Base-by-base conservation (phyloP, 2,797 vertebrate genomes). In the Gila robusta region DNA sequence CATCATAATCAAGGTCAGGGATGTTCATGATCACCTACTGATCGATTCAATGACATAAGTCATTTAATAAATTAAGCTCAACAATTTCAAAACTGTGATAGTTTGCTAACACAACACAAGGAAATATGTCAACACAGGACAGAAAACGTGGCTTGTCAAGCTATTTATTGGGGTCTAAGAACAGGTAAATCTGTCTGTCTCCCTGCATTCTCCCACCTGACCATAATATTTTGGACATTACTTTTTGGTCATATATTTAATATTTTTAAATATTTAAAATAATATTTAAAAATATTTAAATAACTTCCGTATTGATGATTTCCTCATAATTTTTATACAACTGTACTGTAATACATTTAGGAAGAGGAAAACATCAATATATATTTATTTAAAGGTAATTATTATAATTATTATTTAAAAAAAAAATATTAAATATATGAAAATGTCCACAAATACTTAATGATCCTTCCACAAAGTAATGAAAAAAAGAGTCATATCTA, bases 1-100 rank as follows among this genome's bases (percentile, higher is more conserved):
- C 71, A 70, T 76, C 37, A 73, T 64, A 86, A 69, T 47, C 80
- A 67, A 85, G 47, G 79, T 80, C 79, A 83, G 6, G 16, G 49
- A 44, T 66, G 71, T 23, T 54, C 17, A 77, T 14, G 12, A 78
- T 37, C 37, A 54, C 6, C 32, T 39, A 35, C 32, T 59, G 21
- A 77, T 56, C 6, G 1, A 56, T 56, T 52, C 26, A 74, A 28
- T 28, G 7, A 52, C 26, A 44, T 12, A 2, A 5, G 12, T 26
- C 12, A 47, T 47, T 47, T 16, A 39, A 72, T 72, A 23, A 72
- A 72, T 41, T 3, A 72, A 2, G 70, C 23, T 26, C 2, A 72
- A 47, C 1, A 16, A 72, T 16, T 47, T 76, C 23, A 17, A 70
- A 41, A 39, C 11, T 37, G 21, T 4, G 49, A 23, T 23, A n/a